Evolutionary conservation across 2,113 vertebrate species (phyloP), one percentile per base, ranked within the genome.

Genomic region (Catharus fuscescens): DNA sequence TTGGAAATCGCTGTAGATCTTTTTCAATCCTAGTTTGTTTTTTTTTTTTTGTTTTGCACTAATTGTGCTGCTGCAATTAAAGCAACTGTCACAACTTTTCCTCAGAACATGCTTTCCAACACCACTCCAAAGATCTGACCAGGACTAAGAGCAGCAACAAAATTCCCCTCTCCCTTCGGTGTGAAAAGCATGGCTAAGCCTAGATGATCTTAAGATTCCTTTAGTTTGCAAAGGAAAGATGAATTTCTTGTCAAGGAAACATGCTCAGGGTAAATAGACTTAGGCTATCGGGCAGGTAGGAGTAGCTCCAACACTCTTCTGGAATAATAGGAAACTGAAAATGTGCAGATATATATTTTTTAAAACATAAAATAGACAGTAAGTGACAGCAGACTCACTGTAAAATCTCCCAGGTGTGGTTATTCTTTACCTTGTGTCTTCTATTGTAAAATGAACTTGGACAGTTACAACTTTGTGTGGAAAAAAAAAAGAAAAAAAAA

Each of bases 351-450:
- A 62, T 95, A 71, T 93, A 90, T 96, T 94, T 94, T 95, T 97
- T 70, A 69, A 90, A 59, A 62, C 42, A 8, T 93, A 21, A 89
- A 90, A 82, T 52, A 91, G 94, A 80, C 92, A 70, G 94, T 88
- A 76, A 92, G 94, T 92, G 96, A 95, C 96, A 93, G 95, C 90
- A 5, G 95, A 95, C 96, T 97, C 95, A 90, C 97, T 94, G 48
- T 95, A 74, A 92, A 89, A 86, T 91, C 97, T 93, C 97, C 95
- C 97, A 64, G 4, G 80, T 87, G 97, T 97, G 98, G 91, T 96
- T 96, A 91, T 97, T 96, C 97, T 97, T 97, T 97, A 97, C 96
- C 97, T 97, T 96, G 97, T 98, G 97, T 98, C 97, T 98, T 97
- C 97, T 98, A 78, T 97, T 98, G 98, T 98, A 97, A 97, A 97